Conservation (phyloP, 1,140 invertebrate species). For the Hyposmocoma kahamanoa region DNA sequence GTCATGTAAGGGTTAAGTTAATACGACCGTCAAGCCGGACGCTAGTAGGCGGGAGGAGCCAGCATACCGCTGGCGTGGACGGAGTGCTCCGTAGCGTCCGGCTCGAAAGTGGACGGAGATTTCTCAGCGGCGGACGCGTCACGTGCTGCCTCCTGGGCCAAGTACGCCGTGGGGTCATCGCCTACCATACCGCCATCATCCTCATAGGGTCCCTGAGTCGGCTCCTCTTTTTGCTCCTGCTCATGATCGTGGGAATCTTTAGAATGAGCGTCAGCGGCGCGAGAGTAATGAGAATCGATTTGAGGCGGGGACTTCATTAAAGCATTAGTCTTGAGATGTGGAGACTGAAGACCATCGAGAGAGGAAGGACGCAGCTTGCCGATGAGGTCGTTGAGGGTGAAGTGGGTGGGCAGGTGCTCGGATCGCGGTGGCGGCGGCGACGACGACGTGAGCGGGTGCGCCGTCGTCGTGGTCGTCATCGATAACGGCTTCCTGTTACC, state of each 20-base stretch:
- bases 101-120: constrained; percentile 73
- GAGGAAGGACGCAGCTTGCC: constrained; percentile 68
- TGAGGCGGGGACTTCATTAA: constrained; percentile 58
- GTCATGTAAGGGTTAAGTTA: constrained; percentile 24
- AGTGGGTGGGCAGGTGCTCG: constrained; percentile 69
- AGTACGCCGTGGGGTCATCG: constrained; percentile 68
- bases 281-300: constrained; percentile 69
- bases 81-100: constrained; percentile 71
- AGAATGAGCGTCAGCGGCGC: constrained; percentile 57
- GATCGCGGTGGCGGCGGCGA: constrained; percentile 66
- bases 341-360: constrained; percentile 68
- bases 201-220: constrained; percentile 73
- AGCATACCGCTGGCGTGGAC: constrained; percentile 71
- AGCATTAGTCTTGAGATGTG: constrained; percentile 61
- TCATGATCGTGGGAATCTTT: constrained; percentile 60
- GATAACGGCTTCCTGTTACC: constrained; percentile 66
- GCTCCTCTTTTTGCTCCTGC: constrained; percentile 55
- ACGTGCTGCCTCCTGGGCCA: constrained; percentile 40
- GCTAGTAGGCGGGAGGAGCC: constrained; percentile 68
- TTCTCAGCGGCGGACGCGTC: constrained; percentile 54
- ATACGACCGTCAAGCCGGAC: constrained; percentile 37
- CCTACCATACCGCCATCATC: constrained; percentile 70
- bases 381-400: constrained; percentile 68
- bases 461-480: constrained; percentile 72
- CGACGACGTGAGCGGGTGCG: constrained; percentile 67